Evolutionary conservation across 2,113 vertebrate genomes (phyloP).

Genomic region (Macrotis lagotis): DNA sequence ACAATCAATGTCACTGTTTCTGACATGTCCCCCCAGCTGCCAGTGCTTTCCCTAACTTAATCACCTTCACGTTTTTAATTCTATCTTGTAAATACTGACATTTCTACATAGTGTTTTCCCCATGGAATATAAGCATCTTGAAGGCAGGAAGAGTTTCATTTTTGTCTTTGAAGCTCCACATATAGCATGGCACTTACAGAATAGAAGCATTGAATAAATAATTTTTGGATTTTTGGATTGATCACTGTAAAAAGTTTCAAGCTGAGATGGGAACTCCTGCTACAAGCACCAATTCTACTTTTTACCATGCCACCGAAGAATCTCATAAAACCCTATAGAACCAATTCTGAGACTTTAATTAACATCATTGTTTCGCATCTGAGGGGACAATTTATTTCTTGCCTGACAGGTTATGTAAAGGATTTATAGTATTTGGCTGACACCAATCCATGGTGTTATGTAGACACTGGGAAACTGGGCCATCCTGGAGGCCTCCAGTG

Average conservation of each 20-base stretch:
- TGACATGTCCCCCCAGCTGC: not conserved
- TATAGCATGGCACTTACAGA: not conserved
- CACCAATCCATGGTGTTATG: slow-evolving; percentile 58
- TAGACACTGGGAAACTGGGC: not conserved
- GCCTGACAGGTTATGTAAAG: slow-evolving; percentile 79
- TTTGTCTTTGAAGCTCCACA: not conserved
- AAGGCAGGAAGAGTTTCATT: not conserved
- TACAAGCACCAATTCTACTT: not conserved
- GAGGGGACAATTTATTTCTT: slow-evolving; percentile 77
- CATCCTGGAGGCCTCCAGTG: not conserved
- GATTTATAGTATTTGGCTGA: slow-evolving; percentile 76
- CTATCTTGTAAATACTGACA: not conserved
- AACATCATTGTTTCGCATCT: slow-evolving; percentile 65
- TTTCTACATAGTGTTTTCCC: not conserved
- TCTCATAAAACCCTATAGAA: not conserved
- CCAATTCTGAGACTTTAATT: not conserved
- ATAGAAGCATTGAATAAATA: not conserved
- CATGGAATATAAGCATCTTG: not conserved
- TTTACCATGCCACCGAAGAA: not conserved
- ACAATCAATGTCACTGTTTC: not conserved
- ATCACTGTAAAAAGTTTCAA: not conserved
- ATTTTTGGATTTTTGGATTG: not conserved
- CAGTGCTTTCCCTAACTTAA: not conserved
- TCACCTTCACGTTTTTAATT: not conserved
- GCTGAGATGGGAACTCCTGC: not conserved